phyloP scores from a whole-genome alignment of 2,888 invertebrate genomes.

The Hyposoter dolosus region DNA sequence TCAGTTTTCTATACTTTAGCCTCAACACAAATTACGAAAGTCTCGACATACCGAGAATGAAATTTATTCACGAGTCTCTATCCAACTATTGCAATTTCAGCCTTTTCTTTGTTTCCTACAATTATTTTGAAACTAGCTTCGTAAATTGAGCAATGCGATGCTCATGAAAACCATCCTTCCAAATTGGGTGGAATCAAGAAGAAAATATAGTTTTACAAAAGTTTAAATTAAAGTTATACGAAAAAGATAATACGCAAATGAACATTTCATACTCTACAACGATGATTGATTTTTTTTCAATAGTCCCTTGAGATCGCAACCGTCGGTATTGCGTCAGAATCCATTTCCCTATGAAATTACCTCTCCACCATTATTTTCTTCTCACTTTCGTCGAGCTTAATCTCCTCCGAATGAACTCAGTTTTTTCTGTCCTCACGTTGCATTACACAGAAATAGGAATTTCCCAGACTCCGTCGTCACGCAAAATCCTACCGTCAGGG shows the following conservation, averaged over 20 bases:
- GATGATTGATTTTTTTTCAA: not conserved
- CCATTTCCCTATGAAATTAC: not conserved
- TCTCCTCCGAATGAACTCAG: not conserved
- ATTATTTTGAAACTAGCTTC: not conserved
- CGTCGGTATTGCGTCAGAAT: not conserved
- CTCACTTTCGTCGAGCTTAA: not conserved
- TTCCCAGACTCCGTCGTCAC: slow-evolving; percentile 30
- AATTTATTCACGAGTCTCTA: slow-evolving; percentile 32
- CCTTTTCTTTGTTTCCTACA: slow-evolving; percentile 19
- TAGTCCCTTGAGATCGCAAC: not conserved
- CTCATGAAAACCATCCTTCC: not conserved
- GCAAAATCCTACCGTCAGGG: slow-evolving; percentile 14
- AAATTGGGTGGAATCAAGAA: not conserved
- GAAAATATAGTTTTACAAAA: not conserved
- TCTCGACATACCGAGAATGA: slow-evolving; percentile 43
- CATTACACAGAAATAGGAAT: not conserved
- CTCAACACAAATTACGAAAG: slow-evolving; percentile 43
- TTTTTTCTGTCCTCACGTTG: not conserved
- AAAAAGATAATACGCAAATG: not conserved
- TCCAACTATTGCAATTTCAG: slow-evolving; percentile 6
- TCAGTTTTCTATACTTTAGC: slow-evolving; percentile 9
- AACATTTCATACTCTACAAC: not conserved
- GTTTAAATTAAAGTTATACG: not conserved
- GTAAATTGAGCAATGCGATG: not conserved
- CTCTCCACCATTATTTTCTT: not conserved